These are phyloP conservation scores for Pectinophora gossypiella DNA, from an alignment of 1,140 invertebrate species.

Conservation along the genomic window DNA sequence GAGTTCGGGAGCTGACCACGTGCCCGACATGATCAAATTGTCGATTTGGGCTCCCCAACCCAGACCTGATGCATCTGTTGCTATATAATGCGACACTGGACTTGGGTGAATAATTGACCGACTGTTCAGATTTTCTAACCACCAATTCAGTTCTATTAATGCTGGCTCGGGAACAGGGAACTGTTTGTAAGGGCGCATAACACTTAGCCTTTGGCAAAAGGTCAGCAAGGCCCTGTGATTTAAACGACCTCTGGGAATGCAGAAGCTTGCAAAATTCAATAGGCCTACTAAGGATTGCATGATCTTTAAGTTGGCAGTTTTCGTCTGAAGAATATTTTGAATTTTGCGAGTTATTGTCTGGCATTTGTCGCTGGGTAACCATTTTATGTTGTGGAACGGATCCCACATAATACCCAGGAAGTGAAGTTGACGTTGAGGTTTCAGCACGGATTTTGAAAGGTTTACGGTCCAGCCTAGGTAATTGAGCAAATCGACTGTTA, in stretches of 20 bases:
- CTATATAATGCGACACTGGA: slow-evolving; percentile 14
- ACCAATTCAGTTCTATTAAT: background rate
- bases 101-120: background rate
- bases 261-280: slow-evolving; percentile 1
- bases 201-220: background rate
- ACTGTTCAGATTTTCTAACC: background rate
- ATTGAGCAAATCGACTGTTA: background rate
- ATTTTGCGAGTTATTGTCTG: no score
- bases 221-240: background rate
- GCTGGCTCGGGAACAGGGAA: background rate
- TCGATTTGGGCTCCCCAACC: slow-evolving; percentile 14
- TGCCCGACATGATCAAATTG: slow-evolving; percentile 3
- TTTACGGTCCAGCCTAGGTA: background rate
- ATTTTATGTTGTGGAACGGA: background rate
- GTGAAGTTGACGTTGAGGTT: background rate
- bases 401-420: slow-evolving; percentile 13
- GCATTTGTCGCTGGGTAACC: background rate
- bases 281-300: background rate
- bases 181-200: background rate
- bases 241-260: background rate
- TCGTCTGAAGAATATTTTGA: no score
- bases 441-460: background rate
- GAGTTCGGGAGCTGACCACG: background rate
- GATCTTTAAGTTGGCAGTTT: no score
- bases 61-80: slow-evolving; percentile 26